Conservation (phyloP, 2,888 invertebrate genomes). For the Andrena praecox region DNA sequence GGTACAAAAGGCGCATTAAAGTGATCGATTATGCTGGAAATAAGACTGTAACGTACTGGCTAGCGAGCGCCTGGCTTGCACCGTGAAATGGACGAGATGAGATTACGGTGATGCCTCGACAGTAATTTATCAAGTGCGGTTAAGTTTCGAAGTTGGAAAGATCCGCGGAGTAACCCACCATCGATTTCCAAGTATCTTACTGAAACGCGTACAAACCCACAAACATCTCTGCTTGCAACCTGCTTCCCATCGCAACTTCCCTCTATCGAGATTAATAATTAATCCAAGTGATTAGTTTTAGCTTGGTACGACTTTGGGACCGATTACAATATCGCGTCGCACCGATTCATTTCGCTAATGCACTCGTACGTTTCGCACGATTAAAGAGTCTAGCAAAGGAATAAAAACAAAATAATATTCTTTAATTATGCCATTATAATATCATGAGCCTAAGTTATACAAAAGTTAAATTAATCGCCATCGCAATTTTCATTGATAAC, state of each 20-base stretch:
- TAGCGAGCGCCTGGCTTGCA: background rate
- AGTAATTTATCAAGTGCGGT: constrained; percentile 34
- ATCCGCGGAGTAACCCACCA: constrained; percentile 12
- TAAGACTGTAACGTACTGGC: background rate
- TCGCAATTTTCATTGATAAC: too few species aligned
- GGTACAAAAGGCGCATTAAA: background rate
- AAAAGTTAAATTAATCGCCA: too few species aligned
- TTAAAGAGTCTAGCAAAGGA: too few species aligned
- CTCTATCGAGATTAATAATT: background rate
- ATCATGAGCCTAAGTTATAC: too few species aligned
- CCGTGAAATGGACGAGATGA: background rate
- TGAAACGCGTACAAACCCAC: background rate
- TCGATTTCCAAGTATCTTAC: constrained; percentile 21
- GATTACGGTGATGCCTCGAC: constrained; percentile 21
- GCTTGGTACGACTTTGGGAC: background rate
- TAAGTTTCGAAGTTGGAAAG: constrained; percentile 1
- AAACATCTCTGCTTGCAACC: background rate
- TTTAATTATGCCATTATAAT: too few species aligned
- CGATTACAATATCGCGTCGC: constrained; percentile 18
- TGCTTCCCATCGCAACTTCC: background rate
- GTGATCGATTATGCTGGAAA: constrained; percentile 1
- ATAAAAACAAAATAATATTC: too few species aligned
- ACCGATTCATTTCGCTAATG: background rate
- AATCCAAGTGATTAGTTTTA: background rate
- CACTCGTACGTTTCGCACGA: background rate